Conservation (phyloP, 2,113 vertebrate genomes). For the Lycocorax pyrrhopterus region DNA sequence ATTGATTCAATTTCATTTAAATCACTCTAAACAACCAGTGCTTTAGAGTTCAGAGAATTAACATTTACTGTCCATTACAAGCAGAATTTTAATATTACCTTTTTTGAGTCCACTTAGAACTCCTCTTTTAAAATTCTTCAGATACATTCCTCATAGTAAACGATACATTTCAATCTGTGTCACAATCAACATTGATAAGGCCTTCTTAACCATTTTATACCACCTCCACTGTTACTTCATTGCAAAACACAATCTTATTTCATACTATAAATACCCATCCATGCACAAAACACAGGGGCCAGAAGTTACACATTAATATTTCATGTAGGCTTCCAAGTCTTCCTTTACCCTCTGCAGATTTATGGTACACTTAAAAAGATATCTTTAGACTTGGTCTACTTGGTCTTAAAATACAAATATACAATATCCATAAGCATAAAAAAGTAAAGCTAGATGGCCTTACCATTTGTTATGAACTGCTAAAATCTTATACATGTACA, state of each 20-base stretch:
- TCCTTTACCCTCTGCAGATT: conserved; percentile 35
- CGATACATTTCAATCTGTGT: conserved; percentile 66
- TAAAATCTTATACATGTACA: conserved; percentile 71
- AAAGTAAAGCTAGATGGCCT: conserved; percentile 69
- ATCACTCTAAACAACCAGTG: conserved; percentile 62
- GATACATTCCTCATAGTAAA: conserved; percentile 77
- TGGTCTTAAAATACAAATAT: conserved; percentile 73
- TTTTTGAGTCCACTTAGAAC: conserved; percentile 39
- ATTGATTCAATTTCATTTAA: conserved; percentile 42
- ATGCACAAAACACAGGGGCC: conserved; percentile 47
- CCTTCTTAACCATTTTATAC: conserved; percentile 65
- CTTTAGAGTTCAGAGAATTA: conserved; percentile 46
- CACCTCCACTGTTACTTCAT: conserved; percentile 42
- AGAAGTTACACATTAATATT: conserved; percentile 40
- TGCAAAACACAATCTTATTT: conserved; percentile 55
- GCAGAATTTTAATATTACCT: conserved; percentile 61
- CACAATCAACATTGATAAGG: conserved; percentile 67
- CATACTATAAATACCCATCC: conserved; percentile 39
- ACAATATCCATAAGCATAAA: conserved; percentile 70
- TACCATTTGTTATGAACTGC: conserved; percentile 60
- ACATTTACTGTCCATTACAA: conserved; percentile 32
- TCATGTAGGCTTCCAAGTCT: conserved; percentile 28
- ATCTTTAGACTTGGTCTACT: conserved; percentile 68
- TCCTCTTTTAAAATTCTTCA: conserved; percentile 67
- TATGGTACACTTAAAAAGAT: conserved; percentile 50